phyloP scores from a whole-genome alignment of 2,113 vertebrate genomes.

The Hippolais icterina region DNA sequence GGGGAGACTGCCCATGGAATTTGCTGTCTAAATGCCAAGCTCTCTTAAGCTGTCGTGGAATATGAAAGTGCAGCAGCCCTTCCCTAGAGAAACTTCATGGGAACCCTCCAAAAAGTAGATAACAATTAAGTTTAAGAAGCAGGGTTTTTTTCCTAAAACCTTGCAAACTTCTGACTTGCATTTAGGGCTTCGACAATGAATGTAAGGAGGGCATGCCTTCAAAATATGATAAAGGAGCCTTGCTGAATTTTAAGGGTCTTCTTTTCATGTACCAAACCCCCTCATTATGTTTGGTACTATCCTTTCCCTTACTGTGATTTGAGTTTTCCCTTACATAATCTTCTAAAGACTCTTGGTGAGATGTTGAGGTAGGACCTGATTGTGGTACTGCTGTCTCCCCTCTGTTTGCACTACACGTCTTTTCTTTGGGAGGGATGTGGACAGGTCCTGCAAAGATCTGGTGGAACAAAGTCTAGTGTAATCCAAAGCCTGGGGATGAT shows the following conservation, averaged over 20 bases:
- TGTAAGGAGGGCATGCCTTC: neutral
- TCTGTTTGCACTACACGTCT: neutral
- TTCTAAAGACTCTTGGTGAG: neutral
- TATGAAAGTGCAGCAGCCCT: neutral
- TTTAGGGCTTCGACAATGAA: neutral
- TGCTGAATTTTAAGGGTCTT: neutral
- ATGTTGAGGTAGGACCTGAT: neutral
- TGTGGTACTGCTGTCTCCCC: neutral
- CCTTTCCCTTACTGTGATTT: neutral
- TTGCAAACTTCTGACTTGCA: neutral
- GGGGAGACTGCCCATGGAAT: neutral
- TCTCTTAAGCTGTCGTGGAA: neutral
- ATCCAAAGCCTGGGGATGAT: neutral
- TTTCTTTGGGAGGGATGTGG: neutral
- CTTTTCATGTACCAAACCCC: neutral
- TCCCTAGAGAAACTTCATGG: neutral
- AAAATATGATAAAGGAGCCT: neutral
- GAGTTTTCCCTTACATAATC: neutral
- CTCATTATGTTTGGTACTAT: neutral
- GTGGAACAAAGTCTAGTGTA: neutral
- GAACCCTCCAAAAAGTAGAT: neutral
- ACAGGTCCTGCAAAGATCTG: neutral
- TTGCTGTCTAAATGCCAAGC: neutral
- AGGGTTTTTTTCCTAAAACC: neutral
- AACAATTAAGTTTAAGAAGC: neutral